Percentiles rank a stretch among this genome's conserved stretches.
Evolutionary conservation across 2,113 vertebrate genomes (phyloP).

Genomic region (Mus spicilegus): DNA sequence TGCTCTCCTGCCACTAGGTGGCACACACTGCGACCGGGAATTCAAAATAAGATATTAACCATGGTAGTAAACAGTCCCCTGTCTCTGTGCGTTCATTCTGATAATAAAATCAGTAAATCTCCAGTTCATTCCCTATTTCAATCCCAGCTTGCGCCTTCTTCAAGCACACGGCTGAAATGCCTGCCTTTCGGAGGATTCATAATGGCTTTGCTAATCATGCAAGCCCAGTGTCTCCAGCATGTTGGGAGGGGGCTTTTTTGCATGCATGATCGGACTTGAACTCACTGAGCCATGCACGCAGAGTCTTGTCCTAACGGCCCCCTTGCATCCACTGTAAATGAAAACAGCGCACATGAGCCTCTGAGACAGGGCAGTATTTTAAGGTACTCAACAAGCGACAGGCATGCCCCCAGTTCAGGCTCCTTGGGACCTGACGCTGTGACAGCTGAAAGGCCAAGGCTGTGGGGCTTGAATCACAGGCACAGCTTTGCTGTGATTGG

Average conservation of each 20-base stretch:
- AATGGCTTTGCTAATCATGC: background rate
- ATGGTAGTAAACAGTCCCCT: slow-evolving; percentile 8
- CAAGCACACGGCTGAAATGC: slow-evolving; percentile 38
- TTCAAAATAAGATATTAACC: slow-evolving; percentile 41
- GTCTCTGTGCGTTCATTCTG: slow-evolving; percentile 51
- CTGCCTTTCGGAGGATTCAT: slow-evolving; percentile 52
- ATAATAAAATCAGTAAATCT: slow-evolving; percentile 74
- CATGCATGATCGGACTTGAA: slow-evolving; percentile 37
- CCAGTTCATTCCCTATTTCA: slow-evolving; percentile 67
- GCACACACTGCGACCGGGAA: slow-evolving; percentile 17
- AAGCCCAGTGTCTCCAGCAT: background rate
- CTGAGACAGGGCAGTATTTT: background rate
- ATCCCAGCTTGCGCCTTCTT: slow-evolving; percentile 56
- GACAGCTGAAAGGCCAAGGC: background rate
- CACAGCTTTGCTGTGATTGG: background rate
- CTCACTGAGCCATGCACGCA: background rate
- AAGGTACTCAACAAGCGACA: background rate
- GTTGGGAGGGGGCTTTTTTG: background rate
- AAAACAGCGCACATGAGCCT: background rate
- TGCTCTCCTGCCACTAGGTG: slow-evolving; percentile 69
- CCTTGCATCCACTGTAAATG: slow-evolving; percentile 21
- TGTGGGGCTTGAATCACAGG: background rate
- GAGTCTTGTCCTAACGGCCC: background rate
- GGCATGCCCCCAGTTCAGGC: background rate
- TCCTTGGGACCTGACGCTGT: background rate